Conservation (phyloP, 2,888 invertebrate species). For the Chironomus riparius region DNA sequence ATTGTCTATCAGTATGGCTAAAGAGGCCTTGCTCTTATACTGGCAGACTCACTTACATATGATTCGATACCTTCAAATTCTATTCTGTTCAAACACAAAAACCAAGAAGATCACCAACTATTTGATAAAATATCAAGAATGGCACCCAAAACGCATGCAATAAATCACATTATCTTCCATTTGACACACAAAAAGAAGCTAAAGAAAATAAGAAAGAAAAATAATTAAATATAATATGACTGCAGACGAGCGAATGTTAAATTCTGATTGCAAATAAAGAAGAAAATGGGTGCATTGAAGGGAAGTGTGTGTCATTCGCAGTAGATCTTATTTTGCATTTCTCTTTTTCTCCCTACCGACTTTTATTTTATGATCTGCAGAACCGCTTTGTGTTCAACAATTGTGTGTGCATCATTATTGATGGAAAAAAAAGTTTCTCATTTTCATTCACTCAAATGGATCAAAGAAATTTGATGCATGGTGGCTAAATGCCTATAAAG, state of each 20-base stretch:
- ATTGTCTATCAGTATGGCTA: too few species aligned
- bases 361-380: conserved; percentile 1
- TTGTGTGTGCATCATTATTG: background rate
- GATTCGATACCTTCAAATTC: too few species aligned
- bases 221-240: conserved; percentile 15
- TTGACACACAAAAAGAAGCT: background rate
- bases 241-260: background rate
- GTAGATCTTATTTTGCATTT: background rate
- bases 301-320: conserved; percentile 24
- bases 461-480: too few species aligned
- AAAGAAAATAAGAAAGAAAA: background rate
- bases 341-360: background rate
- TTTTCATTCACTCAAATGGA: too few species aligned
- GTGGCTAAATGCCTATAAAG: too few species aligned
- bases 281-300: background rate
- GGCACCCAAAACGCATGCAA: too few species aligned
- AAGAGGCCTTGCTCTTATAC: too few species aligned
- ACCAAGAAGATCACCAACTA: too few species aligned
- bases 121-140: too few species aligned
- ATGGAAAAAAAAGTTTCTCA: too few species aligned
- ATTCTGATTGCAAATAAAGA: conserved; percentile 15
- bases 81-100: too few species aligned
- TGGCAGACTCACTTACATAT: too few species aligned
- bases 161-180: background rate
- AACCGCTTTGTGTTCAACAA: background rate